Percentiles rank a stretch among this genome's conserved stretches.
Conservation (phyloP, 1,140 invertebrate genomes). For the Drosophila nannoptera region DNA sequence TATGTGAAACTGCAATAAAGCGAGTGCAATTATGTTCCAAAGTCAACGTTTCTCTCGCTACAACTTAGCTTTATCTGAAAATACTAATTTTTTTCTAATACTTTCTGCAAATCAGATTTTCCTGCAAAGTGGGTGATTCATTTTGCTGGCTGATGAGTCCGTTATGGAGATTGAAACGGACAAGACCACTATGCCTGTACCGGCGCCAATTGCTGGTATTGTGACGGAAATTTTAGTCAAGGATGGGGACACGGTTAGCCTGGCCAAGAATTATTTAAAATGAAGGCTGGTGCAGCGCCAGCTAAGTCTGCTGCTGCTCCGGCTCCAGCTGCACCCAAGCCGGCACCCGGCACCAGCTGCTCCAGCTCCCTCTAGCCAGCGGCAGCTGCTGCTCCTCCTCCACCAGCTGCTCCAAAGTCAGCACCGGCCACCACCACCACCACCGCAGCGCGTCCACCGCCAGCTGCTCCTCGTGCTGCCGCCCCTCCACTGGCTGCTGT, state of each 20-base stretch:
- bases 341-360: slow-evolving; percentile 80
- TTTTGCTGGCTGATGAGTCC: slow-evolving; percentile 96
- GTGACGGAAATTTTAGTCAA: slow-evolving; percentile 92
- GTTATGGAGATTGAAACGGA: slow-evolving; percentile 99
- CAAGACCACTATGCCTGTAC: slow-evolving; percentile 97
- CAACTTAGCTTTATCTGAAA: neutral
- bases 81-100: neutral
- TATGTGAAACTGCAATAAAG: slow-evolving; percentile 69
- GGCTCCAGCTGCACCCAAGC: slow-evolving; percentile 80
- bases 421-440: slow-evolving; percentile 80
- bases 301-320: slow-evolving; percentile 73
- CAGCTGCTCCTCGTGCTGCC: slow-evolving; percentile 86
- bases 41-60: slow-evolving; percentile 10
- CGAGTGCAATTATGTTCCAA: slow-evolving; percentile 10
- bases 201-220: slow-evolving; percentile 90
- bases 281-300: slow-evolving; percentile 82
- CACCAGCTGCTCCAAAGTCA: slow-evolving; percentile 79
- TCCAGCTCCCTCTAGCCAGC: slow-evolving; percentile 78
- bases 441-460: slow-evolving; percentile 80
- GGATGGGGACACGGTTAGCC: slow-evolving; percentile 94
- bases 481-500: slow-evolving; percentile 80
- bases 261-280: slow-evolving; percentile 89
- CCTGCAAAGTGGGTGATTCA: slow-evolving; percentile 91
- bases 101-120: slow-evolving; percentile 79
- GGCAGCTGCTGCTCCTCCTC: slow-evolving; percentile 79